Base-by-base conservation (phyloP, 2,888 invertebrate species). In the Coelogynopora nodosa region DNA sequence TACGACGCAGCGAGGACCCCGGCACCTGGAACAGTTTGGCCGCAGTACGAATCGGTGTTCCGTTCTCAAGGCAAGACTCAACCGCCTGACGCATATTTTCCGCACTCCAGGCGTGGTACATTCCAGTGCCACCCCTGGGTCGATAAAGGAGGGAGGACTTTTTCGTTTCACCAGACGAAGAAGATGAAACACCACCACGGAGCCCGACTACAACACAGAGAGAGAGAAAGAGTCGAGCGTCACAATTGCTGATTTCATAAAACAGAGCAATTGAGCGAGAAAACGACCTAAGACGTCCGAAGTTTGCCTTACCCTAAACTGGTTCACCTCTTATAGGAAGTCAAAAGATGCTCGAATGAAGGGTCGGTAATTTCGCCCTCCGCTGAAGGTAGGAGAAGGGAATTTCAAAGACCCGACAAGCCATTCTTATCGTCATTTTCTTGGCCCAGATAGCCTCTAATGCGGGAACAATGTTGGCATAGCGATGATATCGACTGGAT, bases 371-470 rank as follows among this genome's bases (percentile, higher is more conserved):
- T 26, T 74, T 74, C 2, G 74, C 74, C 23, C 74, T 74, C 18
- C 74, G 74, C 23, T 74, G 74, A 23, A 74, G 74, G 23, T 26
- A 74, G 74, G 74, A 74, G 23, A 74, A 74, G 74, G 74, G 74
- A 74, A 74, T 74, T 74, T 74, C 18, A 74, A n/a, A 74, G 74
- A 74, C 74, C 2, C 74, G 74, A 74, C 74, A 74, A 23, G 74
- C 74, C 74, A 74, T 74, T 74, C 74, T 74, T 74, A 74, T 74
- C 2, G 74, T 74, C 74, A 74, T 74, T 74, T 23, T 74, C 74
- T 23, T 74, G 23, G 74, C 5, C 74, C 74, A 74, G 27, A 74
- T 74, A n/a, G 74, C 74, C 74, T 74, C 74, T 74, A 74, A 74
- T 10, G 74, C 74, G 2, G 74, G 74, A 23, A 74, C 74, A 5